phyloP scores from a whole-genome alignment of 2,113 vertebrate genomes.

The Rhynchomys soricoides region DNA sequence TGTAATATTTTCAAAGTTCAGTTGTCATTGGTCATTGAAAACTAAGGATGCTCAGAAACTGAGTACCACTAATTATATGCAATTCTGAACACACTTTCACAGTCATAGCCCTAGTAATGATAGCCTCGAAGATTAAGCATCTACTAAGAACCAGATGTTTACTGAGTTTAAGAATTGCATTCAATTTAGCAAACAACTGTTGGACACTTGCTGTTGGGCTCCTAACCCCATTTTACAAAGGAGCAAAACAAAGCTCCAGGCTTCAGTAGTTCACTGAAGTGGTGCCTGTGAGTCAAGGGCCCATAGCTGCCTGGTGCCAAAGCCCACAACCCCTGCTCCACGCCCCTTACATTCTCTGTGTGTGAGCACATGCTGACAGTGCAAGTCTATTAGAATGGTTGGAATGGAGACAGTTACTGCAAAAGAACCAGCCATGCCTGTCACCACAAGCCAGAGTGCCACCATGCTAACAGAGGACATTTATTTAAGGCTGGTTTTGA shows the following conservation, averaged over 20 bases:
- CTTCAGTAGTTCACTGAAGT: background rate
- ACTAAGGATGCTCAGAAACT: background rate
- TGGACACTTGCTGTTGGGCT: background rate
- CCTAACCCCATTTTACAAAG: background rate
- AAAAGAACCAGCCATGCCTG: background rate
- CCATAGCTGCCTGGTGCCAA: background rate
- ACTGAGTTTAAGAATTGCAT: background rate
- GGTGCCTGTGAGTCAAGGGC: background rate
- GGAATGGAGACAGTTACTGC: background rate
- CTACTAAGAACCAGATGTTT: background rate
- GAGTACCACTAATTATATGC: background rate
- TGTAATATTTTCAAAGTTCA: background rate
- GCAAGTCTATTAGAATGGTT: background rate
- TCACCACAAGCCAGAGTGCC: slow-evolving; percentile 8
- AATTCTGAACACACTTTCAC: background rate
- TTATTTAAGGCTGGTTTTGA: background rate
- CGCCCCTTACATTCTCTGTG: background rate
- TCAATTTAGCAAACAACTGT: background rate
- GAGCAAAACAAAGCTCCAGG: background rate
- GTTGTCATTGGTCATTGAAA: background rate
- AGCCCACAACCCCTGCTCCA: background rate
- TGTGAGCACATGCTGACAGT: background rate
- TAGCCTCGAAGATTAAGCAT: background rate
- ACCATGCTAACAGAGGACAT: background rate
- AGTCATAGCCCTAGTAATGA: background rate